Percentiles rank a stretch among this genome's conserved stretches.
These are phyloP conservation scores for Plectrocnemia conspersa DNA, from an alignment of 1,140 invertebrate genomes.

Conservation along the genomic window DNA sequence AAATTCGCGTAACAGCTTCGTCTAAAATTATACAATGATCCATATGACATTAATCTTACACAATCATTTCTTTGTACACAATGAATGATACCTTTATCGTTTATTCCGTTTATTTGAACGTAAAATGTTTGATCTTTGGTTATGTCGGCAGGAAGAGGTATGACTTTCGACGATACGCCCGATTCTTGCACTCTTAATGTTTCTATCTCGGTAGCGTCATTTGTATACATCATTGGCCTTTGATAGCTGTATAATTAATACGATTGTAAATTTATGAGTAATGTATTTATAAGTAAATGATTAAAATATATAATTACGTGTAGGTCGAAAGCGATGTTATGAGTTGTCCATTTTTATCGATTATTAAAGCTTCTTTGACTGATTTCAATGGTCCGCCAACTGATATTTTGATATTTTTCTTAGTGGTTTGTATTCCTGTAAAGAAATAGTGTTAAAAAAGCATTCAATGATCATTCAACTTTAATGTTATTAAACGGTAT, in stretches of 20 bases:
- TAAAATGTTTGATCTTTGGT: constrained; percentile 13
- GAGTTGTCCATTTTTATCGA: constrained; percentile 44
- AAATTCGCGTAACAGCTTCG: constrained; percentile 25
- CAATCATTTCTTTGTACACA: background rate
- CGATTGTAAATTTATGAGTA: background rate
- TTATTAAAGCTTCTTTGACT: constrained; percentile 41
- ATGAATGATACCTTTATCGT: constrained; percentile 20
- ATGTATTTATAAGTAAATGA: background rate
- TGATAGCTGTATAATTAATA: constrained; percentile 1
- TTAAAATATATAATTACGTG: constrained; percentile 37
- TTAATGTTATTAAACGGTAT: too few species aligned
- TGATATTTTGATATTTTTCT: constrained; percentile 26
- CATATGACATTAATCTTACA: too few species aligned
- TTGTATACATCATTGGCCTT: background rate
- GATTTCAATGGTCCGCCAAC: constrained; percentile 44
- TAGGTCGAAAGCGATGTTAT: constrained; percentile 42
- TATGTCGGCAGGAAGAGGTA: constrained; percentile 15
- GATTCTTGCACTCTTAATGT: constrained; percentile 18
- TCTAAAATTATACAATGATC: too few species aligned
- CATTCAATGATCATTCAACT: too few species aligned
- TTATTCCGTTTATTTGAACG: constrained; percentile 25
- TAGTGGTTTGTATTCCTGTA: constrained; percentile 37
- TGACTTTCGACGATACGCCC: constrained; percentile 8
- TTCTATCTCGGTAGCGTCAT: constrained; percentile 22
- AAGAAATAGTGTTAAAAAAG: too few species aligned